A percentile compares a stretch with the other conserved stretches of the same genome.
Evolutionary conservation across 2,113 vertebrate species (phyloP).

Genomic region (Mobula hypostoma): DNA sequence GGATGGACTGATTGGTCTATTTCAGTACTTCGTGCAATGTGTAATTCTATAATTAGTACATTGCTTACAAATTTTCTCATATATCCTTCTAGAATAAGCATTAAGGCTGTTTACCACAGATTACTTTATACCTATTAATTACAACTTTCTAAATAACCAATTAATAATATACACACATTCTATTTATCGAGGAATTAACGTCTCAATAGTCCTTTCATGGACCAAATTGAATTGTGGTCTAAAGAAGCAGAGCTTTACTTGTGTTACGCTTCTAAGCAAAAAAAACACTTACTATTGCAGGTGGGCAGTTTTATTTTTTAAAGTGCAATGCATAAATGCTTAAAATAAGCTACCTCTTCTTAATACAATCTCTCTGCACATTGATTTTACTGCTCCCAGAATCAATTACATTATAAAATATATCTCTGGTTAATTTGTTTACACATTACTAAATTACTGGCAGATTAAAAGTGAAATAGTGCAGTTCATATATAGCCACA

Average conservation of each 20-base stretch:
- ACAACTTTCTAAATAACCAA: neutral
- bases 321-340: slow-evolving; percentile 68
- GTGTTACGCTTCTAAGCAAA: neutral
- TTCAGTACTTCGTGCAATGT: neutral
- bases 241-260: neutral
- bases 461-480: slow-evolving; percentile 99
- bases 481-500: slow-evolving; percentile 87
- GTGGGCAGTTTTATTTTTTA: slow-evolving; percentile 24
- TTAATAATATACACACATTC: slow-evolving; percentile 18
- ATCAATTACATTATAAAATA: slow-evolving; percentile 85
- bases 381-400: slow-evolving; percentile 92
- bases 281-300: neutral
- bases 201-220: neutral
- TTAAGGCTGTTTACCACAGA: neutral
- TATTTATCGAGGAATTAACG: slow-evolving; percentile 2
- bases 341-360: slow-evolving; percentile 77
- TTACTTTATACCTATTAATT: neutral
- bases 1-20: too few relatives aligned
- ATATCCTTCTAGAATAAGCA: neutral
- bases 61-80: neutral
- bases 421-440: slow-evolving; percentile 99
- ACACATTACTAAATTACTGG: slow-evolving; percentile 99
- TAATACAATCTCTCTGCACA: slow-evolving; percentile 81
- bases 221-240: neutral
- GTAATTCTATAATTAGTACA: neutral